phyloP scores from a whole-genome alignment of 2,113 vertebrate species.

The Rattus rattus region DNA sequence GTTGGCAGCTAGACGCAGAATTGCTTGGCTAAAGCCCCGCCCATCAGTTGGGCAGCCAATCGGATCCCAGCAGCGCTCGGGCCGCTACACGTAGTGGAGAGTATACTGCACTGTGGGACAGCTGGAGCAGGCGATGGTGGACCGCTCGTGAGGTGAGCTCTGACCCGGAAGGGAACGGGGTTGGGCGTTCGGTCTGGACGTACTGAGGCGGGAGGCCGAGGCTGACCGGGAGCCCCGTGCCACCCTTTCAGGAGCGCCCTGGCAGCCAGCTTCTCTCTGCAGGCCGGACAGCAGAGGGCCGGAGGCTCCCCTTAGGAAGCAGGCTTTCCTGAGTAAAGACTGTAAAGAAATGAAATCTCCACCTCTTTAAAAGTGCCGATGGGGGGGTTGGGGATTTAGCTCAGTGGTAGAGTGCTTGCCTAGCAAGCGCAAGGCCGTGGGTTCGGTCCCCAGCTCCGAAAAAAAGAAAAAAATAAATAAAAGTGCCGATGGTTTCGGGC shows the following conservation, averaged over 20 bases:
- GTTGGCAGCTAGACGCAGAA: not conserved
- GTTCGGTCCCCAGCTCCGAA: too few species aligned
- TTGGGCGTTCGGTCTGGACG: not conserved
- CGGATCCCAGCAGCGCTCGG: not conserved
- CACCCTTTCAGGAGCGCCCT: not conserved
- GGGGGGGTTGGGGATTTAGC: not conserved
- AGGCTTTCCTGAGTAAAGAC: not conserved
- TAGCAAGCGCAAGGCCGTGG: too few species aligned
- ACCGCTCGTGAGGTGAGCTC: not conserved
- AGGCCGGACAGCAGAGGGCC: not conserved
- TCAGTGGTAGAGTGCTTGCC: too few species aligned
- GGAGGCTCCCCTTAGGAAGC: not conserved
- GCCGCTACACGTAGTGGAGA: too few species aligned
- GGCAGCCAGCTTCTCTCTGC: not conserved
- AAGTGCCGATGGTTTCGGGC: not conserved
- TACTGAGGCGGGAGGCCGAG: not conserved
- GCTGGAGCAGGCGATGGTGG: too few species aligned
- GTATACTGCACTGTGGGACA: fast-evolving
- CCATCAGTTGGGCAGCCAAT: not conserved
- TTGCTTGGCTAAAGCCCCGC: not conserved
- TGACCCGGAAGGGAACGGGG: not conserved
- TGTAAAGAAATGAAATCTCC: not conserved
- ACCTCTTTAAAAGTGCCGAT: not conserved
- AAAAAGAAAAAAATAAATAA: too few species aligned
- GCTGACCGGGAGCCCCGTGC: not conserved